Base-by-base conservation (phyloP, 2,797 vertebrate genomes). In the Moxostoma hubbsi region DNA sequence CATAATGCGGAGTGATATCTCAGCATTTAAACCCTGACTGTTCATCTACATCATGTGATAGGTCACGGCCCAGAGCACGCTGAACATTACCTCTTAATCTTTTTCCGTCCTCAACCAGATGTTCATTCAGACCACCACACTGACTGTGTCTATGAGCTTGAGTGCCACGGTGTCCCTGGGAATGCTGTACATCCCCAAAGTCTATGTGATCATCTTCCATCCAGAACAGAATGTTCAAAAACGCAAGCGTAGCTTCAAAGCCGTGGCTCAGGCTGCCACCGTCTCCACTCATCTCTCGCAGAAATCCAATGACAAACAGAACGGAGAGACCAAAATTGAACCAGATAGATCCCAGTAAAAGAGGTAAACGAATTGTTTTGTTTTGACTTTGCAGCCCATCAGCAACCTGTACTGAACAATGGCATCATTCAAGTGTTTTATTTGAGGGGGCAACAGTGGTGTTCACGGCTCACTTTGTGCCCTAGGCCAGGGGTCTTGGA, bases 141-240 rank as follows among this genome's bases (percentile, higher is more conserved):
- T 97, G 89, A 97, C 95, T 0, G 93, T 97, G 70, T 96, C 96
- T 73, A 94, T 96, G 94, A 97, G 96, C 77, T 89, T 97, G 83
- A 96, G 96, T 0, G 96, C 96, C 0, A 96, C 95, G 0, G 96
- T 97, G 54, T 96, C 96, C 36, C 91, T 97, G 5, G 95, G 96
- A 67, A 96, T 97, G 95, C 94, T 97, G 67, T 97, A 97, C 65
- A 89, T 95, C 65, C 96, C 96, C 84, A 97, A 97, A 82, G 94
- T 96, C 78, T 96, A 97, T 5, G 83, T 95, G 88, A 96, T 97
- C 90, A 81, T 96, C 87, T 93, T 95, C 89, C 96, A 95, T 75
- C 96, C 96, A 0, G 96, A 97, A 89, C 96, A 95, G 89, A 97
- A 97, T 0, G 94, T 97, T 66, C 95, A 96, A 90, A 96, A 96